phyloP scores from a whole-genome alignment of 2,888 invertebrate species.

The Drosophila meridionalis region DNA sequence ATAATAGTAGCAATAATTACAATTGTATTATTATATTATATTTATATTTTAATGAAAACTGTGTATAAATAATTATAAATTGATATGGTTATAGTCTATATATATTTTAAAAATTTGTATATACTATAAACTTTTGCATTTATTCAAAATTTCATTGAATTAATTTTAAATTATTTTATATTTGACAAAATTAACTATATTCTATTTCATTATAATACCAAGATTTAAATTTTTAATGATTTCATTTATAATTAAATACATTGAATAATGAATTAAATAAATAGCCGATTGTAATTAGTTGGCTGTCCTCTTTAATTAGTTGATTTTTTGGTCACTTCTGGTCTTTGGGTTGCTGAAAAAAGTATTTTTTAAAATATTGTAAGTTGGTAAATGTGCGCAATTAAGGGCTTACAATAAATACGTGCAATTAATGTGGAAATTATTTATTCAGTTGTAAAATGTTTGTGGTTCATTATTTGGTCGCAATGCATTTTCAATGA shows the following conservation, averaged over 20 bases:
- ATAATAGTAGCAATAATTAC: background rate
- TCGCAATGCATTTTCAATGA: slow-evolving; percentile 67
- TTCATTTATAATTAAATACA: background rate
- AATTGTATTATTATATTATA: background rate
- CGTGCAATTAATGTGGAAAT: slow-evolving; percentile 72
- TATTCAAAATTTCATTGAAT: too few species aligned
- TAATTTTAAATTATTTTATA: too few species aligned
- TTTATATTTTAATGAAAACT: too few species aligned
- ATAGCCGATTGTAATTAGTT: slow-evolving; percentile 17
- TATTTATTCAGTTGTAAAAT: slow-evolving; percentile 80
- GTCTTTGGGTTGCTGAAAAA: background rate
- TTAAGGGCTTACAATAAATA: slow-evolving; percentile 72
- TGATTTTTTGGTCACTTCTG: slow-evolving; percentile 9
- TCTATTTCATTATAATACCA: background rate
- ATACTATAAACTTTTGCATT: too few species aligned
- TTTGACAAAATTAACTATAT: background rate
- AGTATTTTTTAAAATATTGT: background rate
- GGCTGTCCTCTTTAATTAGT: slow-evolving; percentile 23
- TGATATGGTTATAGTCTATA: too few species aligned
- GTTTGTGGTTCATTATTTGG: slow-evolving; percentile 77
- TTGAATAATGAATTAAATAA: slow-evolving; percentile 6
- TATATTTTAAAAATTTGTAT: too few species aligned
- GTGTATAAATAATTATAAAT: too few species aligned
- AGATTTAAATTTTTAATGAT: background rate
- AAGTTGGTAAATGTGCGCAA: slow-evolving; percentile 51